These are phyloP conservation scores for Neoscelio sp. DNA, from an alignment of 2,888 invertebrate genomes.

Conservation along the genomic window DNA sequence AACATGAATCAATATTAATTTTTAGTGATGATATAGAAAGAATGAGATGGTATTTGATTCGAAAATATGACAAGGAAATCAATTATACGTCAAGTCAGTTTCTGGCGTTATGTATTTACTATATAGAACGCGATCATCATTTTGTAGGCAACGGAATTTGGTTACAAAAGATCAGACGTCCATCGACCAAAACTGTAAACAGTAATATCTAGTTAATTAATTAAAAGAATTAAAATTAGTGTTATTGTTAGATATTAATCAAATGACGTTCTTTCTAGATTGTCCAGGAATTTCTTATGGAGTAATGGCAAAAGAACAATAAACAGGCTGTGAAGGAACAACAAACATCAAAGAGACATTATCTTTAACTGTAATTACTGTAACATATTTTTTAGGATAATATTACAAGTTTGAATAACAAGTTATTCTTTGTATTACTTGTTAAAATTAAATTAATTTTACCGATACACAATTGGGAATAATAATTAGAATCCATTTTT, in stretches of 20 bases:
- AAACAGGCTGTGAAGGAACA: background rate
- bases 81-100: conserved; percentile 82
- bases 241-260: too few species aligned
- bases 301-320: conserved; percentile 8
- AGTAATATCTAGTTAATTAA: too few species aligned
- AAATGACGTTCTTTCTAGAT: background rate
- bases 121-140: conserved; percentile 89
- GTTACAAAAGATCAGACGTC: background rate
- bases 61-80: conserved; percentile 62
- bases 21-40: conserved; percentile 80
- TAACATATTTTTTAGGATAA: too few species aligned
- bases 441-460: background rate
- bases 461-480: conserved; percentile 40
- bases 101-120: conserved; percentile 88
- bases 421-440: background rate
- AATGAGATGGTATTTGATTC: conserved; percentile 72
- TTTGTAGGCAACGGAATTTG: conserved; percentile 90
- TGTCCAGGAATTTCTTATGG: background rate
- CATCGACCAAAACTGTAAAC: too few species aligned
- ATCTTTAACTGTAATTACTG: too few species aligned
- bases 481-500: conserved; percentile 39
- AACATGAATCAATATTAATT: too few species aligned
- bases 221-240: too few species aligned
- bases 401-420: too few species aligned
- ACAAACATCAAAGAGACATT: background rate